phyloP scores from a whole-genome alignment of 2,797 vertebrate species.

The Geotrypetes seraphini region DNA sequence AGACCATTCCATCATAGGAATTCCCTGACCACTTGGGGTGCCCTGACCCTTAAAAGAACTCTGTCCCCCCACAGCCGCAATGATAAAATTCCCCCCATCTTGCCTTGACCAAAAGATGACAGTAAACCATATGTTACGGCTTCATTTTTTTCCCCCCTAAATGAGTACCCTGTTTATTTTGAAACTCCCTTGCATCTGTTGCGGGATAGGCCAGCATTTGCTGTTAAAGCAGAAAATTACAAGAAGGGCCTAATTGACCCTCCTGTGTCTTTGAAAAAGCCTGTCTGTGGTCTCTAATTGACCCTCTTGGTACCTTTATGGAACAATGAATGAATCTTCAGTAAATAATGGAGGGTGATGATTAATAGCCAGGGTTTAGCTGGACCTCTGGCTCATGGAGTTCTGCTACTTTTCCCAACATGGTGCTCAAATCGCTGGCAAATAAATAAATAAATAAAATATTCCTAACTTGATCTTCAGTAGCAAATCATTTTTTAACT shows the following conservation, averaged over 20 bases:
- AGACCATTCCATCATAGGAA: slow-evolving; percentile 25
- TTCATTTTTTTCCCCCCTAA: background rate
- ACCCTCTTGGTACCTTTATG: slow-evolving; percentile 94
- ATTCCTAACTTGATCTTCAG: too few relatives aligned
- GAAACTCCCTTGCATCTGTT: slow-evolving; percentile 41
- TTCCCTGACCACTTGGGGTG: slow-evolving; percentile 12
- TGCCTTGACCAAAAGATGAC: slow-evolving; percentile 15
- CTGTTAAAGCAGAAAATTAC: slow-evolving; percentile 78
- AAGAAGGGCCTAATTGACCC: slow-evolving; percentile 78
- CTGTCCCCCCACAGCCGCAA: slow-evolving; percentile 10
- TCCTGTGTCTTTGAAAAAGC: slow-evolving; percentile 78
- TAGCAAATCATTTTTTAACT: too few relatives aligned
- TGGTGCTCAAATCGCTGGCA: slow-evolving; percentile 29
- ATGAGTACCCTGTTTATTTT: slow-evolving; percentile 41
- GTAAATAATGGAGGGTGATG: slow-evolving; percentile 94
- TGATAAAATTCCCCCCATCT: slow-evolving; percentile 15
- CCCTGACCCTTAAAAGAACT: slow-evolving; percentile 24
- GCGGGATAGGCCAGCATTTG: slow-evolving; percentile 54
- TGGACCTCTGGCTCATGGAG: slow-evolving; percentile 61
- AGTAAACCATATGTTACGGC: slow-evolving; percentile 8
- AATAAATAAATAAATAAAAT: too few relatives aligned
- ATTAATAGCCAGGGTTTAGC: slow-evolving; percentile 91
- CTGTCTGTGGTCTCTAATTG: slow-evolving; percentile 91
- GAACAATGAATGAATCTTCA: slow-evolving; percentile 91
- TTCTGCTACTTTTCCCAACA: slow-evolving; percentile 41